A percentile compares a stretch with the other conserved stretches of the same genome.
phyloP scores from a whole-genome alignment of 2,113 vertebrate species.

The Ellobius talpinus region DNA sequence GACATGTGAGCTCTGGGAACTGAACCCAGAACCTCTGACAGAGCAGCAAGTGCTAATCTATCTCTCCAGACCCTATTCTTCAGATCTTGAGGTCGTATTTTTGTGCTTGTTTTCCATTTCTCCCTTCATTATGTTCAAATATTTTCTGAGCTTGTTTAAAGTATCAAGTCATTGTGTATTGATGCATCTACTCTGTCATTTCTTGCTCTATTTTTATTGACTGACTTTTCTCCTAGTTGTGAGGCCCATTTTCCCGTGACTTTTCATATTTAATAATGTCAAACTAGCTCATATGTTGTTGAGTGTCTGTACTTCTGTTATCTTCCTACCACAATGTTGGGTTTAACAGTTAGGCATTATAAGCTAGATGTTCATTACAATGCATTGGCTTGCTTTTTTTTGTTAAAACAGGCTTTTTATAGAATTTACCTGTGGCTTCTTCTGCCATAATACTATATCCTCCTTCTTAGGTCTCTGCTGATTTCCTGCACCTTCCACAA shows the following conservation, averaged over 20 bases:
- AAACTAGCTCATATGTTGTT: background rate
- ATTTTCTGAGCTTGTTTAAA: background rate
- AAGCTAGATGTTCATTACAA: background rate
- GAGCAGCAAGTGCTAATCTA: background rate
- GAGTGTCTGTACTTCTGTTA: background rate
- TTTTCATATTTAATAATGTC: background rate
- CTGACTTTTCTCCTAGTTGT: background rate
- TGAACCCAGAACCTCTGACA: background rate
- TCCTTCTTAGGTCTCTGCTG: background rate
- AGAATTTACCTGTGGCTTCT: background rate
- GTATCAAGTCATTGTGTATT: background rate
- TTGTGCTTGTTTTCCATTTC: background rate
- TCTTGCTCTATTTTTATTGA: background rate
- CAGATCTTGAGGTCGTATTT: background rate
- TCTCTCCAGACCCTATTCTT: background rate
- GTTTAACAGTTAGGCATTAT: background rate
- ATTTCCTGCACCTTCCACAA: conserved; percentile 5
- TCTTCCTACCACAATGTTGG: background rate
- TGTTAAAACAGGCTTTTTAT: background rate
- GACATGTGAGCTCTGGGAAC: background rate
- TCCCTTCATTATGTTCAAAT: background rate
- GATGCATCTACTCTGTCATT: background rate
- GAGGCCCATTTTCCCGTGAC: background rate
- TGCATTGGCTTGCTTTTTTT: background rate
- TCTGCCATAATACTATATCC: background rate